Conservation (phyloP, 1,140 invertebrate species). For the Drosophila gunungcola region DNA sequence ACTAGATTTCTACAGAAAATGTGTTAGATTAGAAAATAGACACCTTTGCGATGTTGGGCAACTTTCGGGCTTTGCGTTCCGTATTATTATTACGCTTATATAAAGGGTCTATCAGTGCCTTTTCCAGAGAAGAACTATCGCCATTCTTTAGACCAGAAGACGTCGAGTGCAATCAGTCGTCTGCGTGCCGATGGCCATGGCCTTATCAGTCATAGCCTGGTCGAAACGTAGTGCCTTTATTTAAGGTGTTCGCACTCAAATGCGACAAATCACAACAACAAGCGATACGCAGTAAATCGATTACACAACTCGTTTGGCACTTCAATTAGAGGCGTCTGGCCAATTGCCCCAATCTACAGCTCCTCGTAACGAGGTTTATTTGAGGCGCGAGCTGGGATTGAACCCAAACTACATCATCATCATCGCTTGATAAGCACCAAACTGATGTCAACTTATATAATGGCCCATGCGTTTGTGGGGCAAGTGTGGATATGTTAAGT, state of each 20-base stretch:
- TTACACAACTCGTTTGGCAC: constrained; percentile 53
- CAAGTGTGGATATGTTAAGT: constrained; percentile 20
- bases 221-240: constrained; percentile 6
- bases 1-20: constrained; percentile 1
- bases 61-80: neutral
- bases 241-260: constrained; percentile 30
- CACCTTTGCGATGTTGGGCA: neutral
- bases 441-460: constrained; percentile 29
- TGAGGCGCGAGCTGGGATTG: constrained; percentile 3
- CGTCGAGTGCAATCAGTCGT: constrained; percentile 18
- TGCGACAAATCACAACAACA: constrained; percentile 40
- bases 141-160: constrained; percentile 11
- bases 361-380: constrained; percentile 31
- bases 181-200: constrained; percentile 16
- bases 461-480: neutral
- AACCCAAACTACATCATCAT: constrained; percentile 9
- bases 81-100: constrained; percentile 7
- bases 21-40: neutral
- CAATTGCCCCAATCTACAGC: constrained; percentile 24
- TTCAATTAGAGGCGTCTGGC: constrained; percentile 58
- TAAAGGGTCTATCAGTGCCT: constrained; percentile 18
- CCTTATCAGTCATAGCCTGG: constrained; percentile 50
- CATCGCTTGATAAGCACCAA: constrained; percentile 14
- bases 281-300: constrained; percentile 36
- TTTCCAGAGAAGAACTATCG: constrained; percentile 1